Percentiles rank a stretch among this genome's conserved stretches.
Evolutionary conservation across 2,888 invertebrate genomes (phyloP).

Genomic region (Nomada goodeniana): DNA sequence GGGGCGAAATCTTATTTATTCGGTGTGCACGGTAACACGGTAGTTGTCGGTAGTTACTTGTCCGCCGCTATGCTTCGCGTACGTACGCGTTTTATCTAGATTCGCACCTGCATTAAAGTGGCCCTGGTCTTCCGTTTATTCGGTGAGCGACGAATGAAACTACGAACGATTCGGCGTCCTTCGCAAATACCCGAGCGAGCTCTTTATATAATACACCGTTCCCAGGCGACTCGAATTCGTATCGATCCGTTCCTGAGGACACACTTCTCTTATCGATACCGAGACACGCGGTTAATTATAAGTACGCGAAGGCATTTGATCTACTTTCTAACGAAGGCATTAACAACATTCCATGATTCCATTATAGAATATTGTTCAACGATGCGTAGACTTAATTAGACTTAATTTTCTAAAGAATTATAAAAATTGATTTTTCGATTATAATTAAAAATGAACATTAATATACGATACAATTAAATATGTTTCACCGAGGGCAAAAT

Average conservation of each 20-base stretch:
- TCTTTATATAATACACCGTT: constrained; percentile 32
- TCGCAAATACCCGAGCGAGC: constrained; percentile 23
- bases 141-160: constrained; percentile 52
- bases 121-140: constrained; percentile 28
- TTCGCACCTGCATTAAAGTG: constrained; percentile 14
- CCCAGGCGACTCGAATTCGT: constrained; percentile 2
- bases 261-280: constrained; percentile 7
- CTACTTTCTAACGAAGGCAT: no score
- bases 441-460: no score
- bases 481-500: no score
- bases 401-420: no score
- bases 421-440: no score
- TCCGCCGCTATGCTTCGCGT: constrained; percentile 29
- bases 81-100: constrained; percentile 10
- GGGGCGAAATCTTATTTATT: constrained; percentile 55
- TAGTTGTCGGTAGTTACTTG: constrained; percentile 21
- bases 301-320: no score
- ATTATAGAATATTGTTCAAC: no score
- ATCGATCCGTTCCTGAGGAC: constrained; percentile 35
- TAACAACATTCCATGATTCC: no score
- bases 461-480: no score
- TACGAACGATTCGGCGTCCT: constrained; percentile 49
- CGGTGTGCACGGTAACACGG: background rate
- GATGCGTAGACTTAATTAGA: no score
- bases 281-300: constrained; percentile 4